Conservation (phyloP, 30 jellyfish, hydroid and myxozoan species). For the Pelagia noctiluca region DNA sequence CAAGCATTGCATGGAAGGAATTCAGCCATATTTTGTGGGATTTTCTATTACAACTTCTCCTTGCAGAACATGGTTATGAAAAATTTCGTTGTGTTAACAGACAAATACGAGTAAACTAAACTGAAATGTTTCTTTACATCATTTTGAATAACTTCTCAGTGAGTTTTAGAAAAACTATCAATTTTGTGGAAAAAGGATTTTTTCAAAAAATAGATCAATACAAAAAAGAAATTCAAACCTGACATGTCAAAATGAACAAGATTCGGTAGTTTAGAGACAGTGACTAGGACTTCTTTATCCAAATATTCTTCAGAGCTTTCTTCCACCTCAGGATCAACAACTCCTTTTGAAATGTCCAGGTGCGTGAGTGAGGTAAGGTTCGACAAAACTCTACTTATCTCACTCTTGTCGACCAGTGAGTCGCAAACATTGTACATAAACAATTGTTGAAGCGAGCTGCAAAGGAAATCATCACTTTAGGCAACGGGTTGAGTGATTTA, state of each 20-base stretch:
- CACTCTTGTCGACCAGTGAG: constrained; percentile 9
- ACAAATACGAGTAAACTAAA: not conserved
- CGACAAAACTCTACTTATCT: not conserved
- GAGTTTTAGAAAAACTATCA: too few species aligned
- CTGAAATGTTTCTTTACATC: not conserved
- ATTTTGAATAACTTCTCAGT: not conserved
- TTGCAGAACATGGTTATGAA: not conserved
- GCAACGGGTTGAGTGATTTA: not conserved
- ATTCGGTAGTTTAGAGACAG: constrained; percentile 47
- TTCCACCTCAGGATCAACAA: not conserved
- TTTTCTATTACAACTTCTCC: not conserved
- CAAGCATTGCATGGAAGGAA: too few species aligned
- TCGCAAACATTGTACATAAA: constrained; percentile 39
- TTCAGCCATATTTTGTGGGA: too few species aligned
- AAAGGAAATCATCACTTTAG: not conserved
- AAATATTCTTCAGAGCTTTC: not conserved
- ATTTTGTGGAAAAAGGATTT: too few species aligned
- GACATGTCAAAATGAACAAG: constrained; percentile 81
- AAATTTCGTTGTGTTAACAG: not conserved
- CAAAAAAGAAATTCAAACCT: constrained; percentile 29
- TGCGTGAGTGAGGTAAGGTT: constrained; percentile 42
- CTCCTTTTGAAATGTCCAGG: constrained; percentile 72
- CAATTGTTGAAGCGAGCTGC: constrained; percentile 67
- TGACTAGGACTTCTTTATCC: constrained; percentile 12
- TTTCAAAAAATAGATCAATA: not conserved